Evolutionary conservation across 2,888 invertebrate species (phyloP), one percentile per base, ranked within the genome.

Genomic region (Argyresthia albistria): DNA sequence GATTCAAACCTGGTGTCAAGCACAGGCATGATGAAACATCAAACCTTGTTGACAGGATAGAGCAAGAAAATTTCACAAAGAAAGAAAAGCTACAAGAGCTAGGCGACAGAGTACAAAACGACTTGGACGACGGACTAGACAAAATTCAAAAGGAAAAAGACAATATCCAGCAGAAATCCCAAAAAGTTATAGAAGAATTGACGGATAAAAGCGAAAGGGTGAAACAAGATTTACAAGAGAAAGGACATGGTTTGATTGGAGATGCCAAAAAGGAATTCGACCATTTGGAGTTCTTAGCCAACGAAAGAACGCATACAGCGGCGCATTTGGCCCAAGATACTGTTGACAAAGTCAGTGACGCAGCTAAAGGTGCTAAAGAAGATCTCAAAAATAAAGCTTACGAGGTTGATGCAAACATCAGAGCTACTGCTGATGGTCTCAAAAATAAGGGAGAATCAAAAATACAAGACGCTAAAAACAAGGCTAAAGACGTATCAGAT

Each of bases 11-110:
- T 48, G 78, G 77, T 36, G 70, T 74, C 55, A 81, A 83, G 64
- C 83, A 87, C 57, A 70, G 74, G 15, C 82, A 84, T 51, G 81
- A 87, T 15, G 84, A 84, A 67, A 83, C 84, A 4, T 83, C 82
- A 1, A 86, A 77, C 56, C 58, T 82, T 52, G 66, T 72, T 4
- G 87, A 86, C 51, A 79, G 78, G 55, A 76, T 83, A 56, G 87
- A 87, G 67, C 81, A 87, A 56, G 80, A 75, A 2, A 76, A 82
- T 53, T 84, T 86, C 53, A 61, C 80, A 9, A 70, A 80, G 1
- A 74, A 84, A 55, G 84, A 86, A 62, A 80, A 77, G 52, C 56
- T 79, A 1, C 68, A 73, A 45, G 81, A 76, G 55, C 58, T 77
- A 0, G 58, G 69, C 12, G 80, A 77, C 35, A 70, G 69, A 55